Evolutionary conservation across 2,113 vertebrate species (phyloP), one percentile per base, ranked within the genome.

Genomic region (Plestiodon gilberti): DNA sequence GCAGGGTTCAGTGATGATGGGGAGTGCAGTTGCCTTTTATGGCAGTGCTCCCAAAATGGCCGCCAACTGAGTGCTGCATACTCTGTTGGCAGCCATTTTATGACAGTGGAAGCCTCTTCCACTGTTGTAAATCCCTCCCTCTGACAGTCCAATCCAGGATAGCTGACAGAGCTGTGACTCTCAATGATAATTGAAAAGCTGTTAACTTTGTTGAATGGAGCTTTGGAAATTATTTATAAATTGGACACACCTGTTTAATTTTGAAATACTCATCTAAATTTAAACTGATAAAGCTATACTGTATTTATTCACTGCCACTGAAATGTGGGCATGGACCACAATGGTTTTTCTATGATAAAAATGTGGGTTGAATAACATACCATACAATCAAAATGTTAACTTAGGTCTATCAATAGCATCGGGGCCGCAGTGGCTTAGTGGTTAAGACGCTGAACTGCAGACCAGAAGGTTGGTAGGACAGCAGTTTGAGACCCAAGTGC

Each of bases 341-440:
- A 69, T 57, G 38, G 43, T 48, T 92, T 94, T 91, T 91, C 89
- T 89, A 13, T 17, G 80, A 81, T 93, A 92, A 88, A 91, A 81
- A 23, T 89, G 75, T 76, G 88, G 80, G 84, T 91, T 86, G 25
- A 55, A 70, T 70, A 62, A 64, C 6, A 64, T 48, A 57, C 20
- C 23, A 64, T 83, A 28, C 17, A 48, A 33, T 11, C 57, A 83
- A 40, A 84, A 75, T n/a, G 11, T 76, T 28, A 75, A 22, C n/a
- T 74, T 74, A 10, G 20, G 3, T n/a, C n/a, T n/a, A n/a, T n/a
- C n/a, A n/a, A n/a, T n/a, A n/a, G n/a, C n/a, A n/a, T n/a, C n/a
- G n/a, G n/a, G n/a, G n/a, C n/a, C n/a, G n/a, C n/a, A n/a, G n/a
- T n/a, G n/a, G n/a, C n/a, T n/a, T n/a, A n/a, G n/a, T n/a, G n/a